phyloP scores from a whole-genome alignment of 2,888 invertebrate genomes.

The Gari tellinella region DNA sequence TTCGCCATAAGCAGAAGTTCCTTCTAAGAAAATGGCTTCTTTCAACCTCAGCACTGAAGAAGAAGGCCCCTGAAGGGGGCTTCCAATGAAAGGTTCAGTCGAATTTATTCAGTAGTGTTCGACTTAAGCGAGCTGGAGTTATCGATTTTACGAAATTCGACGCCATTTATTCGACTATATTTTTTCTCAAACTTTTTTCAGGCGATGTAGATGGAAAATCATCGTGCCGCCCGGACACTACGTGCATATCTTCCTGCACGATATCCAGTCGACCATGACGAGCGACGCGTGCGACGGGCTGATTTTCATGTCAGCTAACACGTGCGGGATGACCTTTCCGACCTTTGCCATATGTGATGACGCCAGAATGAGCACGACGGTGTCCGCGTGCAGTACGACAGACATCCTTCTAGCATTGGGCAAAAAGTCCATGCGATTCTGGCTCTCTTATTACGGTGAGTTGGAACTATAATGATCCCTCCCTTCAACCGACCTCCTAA shows the following conservation, averaged over 20 bases:
- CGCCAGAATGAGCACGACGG: conserved; percentile 18
- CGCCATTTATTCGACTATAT: too few relatives aligned
- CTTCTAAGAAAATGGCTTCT: too few relatives aligned
- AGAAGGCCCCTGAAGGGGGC: too few relatives aligned
- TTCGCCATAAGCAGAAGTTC: too few relatives aligned
- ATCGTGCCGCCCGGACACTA: conserved; percentile 38
- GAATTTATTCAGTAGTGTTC: too few relatives aligned
- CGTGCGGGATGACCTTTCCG: conserved; percentile 45
- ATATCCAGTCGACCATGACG: conserved; percentile 24
- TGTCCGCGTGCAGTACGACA: conserved; percentile 39
- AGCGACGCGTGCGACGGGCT: conserved; percentile 35
- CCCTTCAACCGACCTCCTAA: too few relatives aligned
- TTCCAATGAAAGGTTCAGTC: too few relatives aligned
- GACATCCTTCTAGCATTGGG: conserved; percentile 30
- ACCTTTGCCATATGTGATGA: conserved; percentile 47
- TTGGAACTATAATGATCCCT: conserved; percentile 13
- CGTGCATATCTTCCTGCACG: conserved; percentile 53
- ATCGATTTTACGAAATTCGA: too few relatives aligned
- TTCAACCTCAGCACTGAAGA: too few relatives aligned
- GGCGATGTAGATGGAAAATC: conserved; percentile 52
- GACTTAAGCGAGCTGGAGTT: too few relatives aligned
- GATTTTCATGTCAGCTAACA: conserved; percentile 26
- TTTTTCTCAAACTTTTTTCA: too few relatives aligned
- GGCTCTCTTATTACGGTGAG: conserved; percentile 57
- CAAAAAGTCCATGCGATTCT: conserved; percentile 39